Evolutionary conservation across 2,888 invertebrate species (phyloP), one percentile per base, ranked within the genome.

Genomic region (Diarsia brunnea): DNA sequence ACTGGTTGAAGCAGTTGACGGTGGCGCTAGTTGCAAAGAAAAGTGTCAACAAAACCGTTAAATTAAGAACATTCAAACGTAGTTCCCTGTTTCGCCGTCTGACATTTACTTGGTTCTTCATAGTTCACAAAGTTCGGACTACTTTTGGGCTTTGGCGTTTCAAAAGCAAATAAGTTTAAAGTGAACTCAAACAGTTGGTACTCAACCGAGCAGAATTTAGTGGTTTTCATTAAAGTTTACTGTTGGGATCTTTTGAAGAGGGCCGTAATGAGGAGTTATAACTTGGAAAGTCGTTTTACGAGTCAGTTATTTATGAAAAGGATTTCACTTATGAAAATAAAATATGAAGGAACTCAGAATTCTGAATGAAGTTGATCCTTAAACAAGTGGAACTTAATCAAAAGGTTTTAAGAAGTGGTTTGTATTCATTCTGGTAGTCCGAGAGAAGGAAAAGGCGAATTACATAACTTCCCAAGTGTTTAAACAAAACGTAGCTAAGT

Each of bases 81-180:
- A 79, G 73, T 73, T 74, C 63, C 74, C 2, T 43, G 16, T 69
- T 75, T 69, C 5, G 24, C 24, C 66, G 60, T 61, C 69, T 61
- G 19, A 16, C 43, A 61, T 45, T 45, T 45, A 47, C 47, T 79
- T 58, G 64, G 10, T 14, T 31, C 47, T 58, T 38, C 19, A n/a
- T 69, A 55, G 73, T 72, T 71, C 31, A 68, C 31, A 68, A 81
- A 73, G 74, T 66, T 47, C 12, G n/a, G 27, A 81, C 65, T 73
- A 76, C 70, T 78, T 87, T 82, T 72, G 75, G 69, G 64, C 65
- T 75, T 78, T 73, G 53, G 61, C 66, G 45, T 73, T 79, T 78
- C 73, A 75, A 81, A 83, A 79, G 73, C 70, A 81, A 87, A 85
- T 79, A 84, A 84, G 84, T 87, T 87, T 76, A 27, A 51, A 79